phyloP scores from a whole-genome alignment of 2,113 vertebrate genomes.

The Opisthocomus hoazin region DNA sequence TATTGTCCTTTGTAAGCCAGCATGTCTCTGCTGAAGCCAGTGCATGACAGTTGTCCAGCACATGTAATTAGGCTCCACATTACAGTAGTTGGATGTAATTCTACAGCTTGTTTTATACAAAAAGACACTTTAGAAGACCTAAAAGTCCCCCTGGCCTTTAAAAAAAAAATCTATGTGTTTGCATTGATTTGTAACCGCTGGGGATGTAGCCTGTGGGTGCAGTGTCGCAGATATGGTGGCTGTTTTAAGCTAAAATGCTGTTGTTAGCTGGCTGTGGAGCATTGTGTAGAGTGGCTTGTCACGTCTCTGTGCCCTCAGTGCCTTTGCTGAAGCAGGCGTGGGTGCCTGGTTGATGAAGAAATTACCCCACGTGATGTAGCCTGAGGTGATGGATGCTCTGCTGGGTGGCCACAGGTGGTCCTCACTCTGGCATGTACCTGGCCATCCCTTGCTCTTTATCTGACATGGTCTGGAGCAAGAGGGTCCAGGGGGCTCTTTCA shows the following conservation, averaged over 20 bases:
- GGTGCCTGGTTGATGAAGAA: not conserved
- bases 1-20: not conserved
- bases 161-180: not conserved
- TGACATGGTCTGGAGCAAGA: not conserved
- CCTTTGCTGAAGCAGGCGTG: not conserved
- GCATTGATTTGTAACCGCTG: not conserved
- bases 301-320: too few species aligned
- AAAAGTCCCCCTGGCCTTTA: not conserved
- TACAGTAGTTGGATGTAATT: not conserved
- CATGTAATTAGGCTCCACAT: not conserved
- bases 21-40: not conserved
- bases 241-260: not conserved
- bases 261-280: not conserved
- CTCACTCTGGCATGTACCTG: not conserved
- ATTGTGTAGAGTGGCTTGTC: not conserved
- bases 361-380: not conserved
- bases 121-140: not conserved
- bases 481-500: accelerated
- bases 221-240: not conserved
- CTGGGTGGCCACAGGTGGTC: not conserved
- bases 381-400: accelerated
- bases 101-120: not conserved
- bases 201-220: not conserved
- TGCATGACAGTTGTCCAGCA: not conserved
- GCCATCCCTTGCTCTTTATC: not conserved